Conservation (phyloP, 2,797 vertebrate genomes). For the Eleutherodactylus coqui region DNA sequence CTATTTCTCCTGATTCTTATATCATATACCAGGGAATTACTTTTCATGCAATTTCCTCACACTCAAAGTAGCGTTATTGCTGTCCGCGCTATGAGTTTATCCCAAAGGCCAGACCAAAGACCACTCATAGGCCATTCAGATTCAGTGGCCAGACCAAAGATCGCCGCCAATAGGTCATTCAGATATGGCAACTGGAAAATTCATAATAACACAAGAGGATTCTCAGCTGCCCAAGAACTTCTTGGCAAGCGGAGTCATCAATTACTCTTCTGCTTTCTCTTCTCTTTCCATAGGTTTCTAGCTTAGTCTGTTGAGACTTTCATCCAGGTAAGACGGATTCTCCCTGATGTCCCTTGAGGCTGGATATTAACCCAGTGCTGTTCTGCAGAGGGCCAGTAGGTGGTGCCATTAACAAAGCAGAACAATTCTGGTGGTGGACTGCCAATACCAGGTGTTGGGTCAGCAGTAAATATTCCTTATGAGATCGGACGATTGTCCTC, state of each 20-base stretch:
- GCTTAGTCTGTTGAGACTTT: constrained; percentile 18
- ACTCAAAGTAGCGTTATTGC: no score
- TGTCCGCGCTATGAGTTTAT: background rate
- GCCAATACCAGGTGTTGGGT: background rate
- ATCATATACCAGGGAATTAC: no score
- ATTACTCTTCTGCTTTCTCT: constrained; percentile 25
- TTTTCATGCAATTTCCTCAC: no score
- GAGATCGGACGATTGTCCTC: background rate
- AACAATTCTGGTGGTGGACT: background rate
- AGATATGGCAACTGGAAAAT: background rate
- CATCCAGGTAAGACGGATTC: constrained; percentile 41
- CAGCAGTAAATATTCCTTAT: background rate
- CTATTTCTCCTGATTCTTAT: no score
- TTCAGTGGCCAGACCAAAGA: no score
- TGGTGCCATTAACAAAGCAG: constrained; percentile 39
- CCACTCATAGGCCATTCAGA: no score
- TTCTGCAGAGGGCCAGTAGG: constrained; percentile 33
- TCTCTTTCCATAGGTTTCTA: constrained; percentile 39
- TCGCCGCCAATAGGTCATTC: no score
- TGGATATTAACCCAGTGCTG: background rate
- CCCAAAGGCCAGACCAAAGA: no score
- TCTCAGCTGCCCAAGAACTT: constrained; percentile 16
- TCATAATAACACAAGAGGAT: no score
- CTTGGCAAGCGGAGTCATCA: background rate
- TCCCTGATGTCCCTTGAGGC: background rate